Percentiles rank a stretch among this genome's conserved stretches.
Evolutionary conservation across 2,888 invertebrate genomes (phyloP).

Genomic region (Drosophila buzzatii): DNA sequence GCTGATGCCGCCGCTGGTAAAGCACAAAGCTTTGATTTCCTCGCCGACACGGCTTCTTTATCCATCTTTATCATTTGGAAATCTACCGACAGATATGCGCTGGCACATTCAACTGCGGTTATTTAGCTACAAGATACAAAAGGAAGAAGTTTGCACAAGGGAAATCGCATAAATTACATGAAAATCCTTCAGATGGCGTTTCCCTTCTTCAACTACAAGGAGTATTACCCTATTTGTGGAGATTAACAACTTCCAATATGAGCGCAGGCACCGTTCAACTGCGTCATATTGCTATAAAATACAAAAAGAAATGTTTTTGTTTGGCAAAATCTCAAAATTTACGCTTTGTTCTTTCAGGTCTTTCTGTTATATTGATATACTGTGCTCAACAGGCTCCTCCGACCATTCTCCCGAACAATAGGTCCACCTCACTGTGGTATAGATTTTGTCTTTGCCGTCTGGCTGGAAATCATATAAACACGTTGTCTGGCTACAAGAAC

Average conservation of each 20-base stretch:
- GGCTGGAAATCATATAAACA: conserved; percentile 31
- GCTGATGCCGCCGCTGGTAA: not conserved
- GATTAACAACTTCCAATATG: conserved; percentile 46
- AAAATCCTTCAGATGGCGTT: conserved; percentile 18
- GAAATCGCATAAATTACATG: conserved; percentile 50
- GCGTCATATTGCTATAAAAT: conserved; percentile 75
- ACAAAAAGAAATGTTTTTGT: conserved; percentile 41
- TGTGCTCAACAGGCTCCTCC: conserved; percentile 19
- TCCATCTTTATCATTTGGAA: conserved; percentile 7
- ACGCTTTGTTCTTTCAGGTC: conserved; percentile 24
- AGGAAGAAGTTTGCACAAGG: conserved; percentile 50
- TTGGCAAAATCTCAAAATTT: conserved; percentile 45
- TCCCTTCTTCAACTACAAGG: conserved; percentile 30
- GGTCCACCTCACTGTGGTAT: conserved; percentile 18
- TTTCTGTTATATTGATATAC: not conserved
- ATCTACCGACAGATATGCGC: conserved; percentile 45
- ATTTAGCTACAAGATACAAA: conserved; percentile 64
- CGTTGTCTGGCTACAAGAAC: conserved; percentile 42
- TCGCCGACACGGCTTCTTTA: conserved; percentile 13
- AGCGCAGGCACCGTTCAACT: conserved; percentile 76
- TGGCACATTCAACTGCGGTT: conserved; percentile 71
- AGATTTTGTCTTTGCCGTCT: conserved; percentile 16
- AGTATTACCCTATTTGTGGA: conserved; percentile 20
- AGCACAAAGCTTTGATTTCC: conserved; percentile 27
- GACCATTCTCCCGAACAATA: conserved; percentile 30